Conservation (phyloP, 2,797 vertebrate genomes). For the Ammospiza maritima region DNA sequence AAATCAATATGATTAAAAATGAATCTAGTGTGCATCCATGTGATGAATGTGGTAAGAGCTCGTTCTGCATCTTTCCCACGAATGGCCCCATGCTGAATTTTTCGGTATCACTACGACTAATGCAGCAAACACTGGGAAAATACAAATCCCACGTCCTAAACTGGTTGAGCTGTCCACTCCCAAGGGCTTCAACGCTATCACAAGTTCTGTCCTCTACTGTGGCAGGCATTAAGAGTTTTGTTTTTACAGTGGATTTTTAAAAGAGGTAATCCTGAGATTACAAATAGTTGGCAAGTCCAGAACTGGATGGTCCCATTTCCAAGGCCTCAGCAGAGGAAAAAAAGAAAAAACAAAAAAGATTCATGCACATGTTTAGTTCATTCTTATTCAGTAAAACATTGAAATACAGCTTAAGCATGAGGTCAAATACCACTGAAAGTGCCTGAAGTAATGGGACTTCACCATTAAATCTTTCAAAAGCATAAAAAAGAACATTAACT, state of each 20-base stretch:
- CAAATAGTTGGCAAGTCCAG: background rate
- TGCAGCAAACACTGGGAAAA: background rate
- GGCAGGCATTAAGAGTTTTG: background rate
- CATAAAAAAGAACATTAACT: background rate
- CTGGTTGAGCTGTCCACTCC: background rate
- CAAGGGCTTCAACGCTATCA: background rate
- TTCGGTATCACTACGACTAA: background rate
- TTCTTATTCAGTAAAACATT: background rate
- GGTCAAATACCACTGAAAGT: background rate
- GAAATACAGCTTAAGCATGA: background rate
- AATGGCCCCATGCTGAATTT: background rate
- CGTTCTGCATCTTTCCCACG: background rate
- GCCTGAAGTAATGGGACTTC: background rate
- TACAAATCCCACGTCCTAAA: background rate
- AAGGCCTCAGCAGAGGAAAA: background rate
- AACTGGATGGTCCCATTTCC: background rate
- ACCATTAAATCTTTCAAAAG: background rate
- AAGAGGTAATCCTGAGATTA: background rate
- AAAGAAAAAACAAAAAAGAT: background rate
- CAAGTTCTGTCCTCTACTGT: background rate
- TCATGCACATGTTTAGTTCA: background rate
- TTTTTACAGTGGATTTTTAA: background rate
- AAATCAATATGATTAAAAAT: slow-evolving; percentile 62
- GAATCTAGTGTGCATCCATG: background rate
- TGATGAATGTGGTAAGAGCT: slow-evolving; percentile 26